Base-by-base conservation (phyloP, 1,140 invertebrate genomes). In the Drosophila quadrilineata region DNA sequence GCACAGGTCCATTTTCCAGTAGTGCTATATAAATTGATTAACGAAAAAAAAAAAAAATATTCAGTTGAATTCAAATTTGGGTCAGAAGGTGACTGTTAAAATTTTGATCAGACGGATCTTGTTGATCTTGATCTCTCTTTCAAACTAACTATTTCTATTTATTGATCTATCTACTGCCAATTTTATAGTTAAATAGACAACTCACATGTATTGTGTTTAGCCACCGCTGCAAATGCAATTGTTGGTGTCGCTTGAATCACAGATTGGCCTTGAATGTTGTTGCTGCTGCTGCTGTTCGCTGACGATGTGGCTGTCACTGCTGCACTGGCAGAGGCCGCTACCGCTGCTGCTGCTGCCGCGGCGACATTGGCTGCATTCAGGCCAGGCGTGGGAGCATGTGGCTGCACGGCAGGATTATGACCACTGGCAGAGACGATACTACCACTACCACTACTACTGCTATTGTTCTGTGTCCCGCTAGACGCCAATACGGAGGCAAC, bases 151-250 rank as follows among this genome's bases (percentile, higher is more conserved):
- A n/a, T n/a, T n/a, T n/a, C n/a, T n/a, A n/a, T n/a, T n/a, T n/a
- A n/a, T n/a, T n/a, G n/a, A n/a, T n/a, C n/a, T n/a, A n/a, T 3
- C 14, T n/a, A 35, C 8, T 21, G 16, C 3, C 29, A 26, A 16
- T 46, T 19, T 10, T 9, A 10, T 21, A 5, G 4, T 4, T 3
- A 28, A 9, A 8, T 12, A 1, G 10, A 1, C 8, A n/a, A 70
- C 75, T n/a, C 87, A 89, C 88, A 89, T 89, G 88, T 80, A 53
- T 88, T 90, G 54, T 90, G 80, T 75, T 90, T 90, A 46, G 89
- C 89, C 48, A 90, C 89, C 45, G 89, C 89, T 53, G 89, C 75
- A 89, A 90, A 90, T 75, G 89, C 89, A 86, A 90, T 89, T 67
- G 87, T 79, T 77, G 88, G 79, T 70, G 75, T 80, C 52, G 88